Percentiles rank a stretch among this genome's conserved stretches.
These are phyloP conservation scores for Cyclargus thomasi DNA, from an alignment of 1,140 invertebrate species.

Conservation along the genomic window DNA sequence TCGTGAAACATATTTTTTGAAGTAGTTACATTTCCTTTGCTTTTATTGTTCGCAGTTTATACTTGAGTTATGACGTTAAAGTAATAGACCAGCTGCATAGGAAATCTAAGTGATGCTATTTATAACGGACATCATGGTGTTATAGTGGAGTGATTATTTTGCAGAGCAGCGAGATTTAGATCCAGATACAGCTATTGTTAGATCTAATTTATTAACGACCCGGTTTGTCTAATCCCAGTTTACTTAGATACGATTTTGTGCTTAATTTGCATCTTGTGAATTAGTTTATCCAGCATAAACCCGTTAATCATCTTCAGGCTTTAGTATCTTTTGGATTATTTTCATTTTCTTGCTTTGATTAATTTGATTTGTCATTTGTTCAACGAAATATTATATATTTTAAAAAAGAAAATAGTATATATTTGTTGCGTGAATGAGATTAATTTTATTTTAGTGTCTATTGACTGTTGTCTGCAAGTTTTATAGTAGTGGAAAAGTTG, in stretches of 20 bases:
- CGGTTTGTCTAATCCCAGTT: not conserved
- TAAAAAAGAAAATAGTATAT: no score
- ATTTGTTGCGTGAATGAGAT: no score
- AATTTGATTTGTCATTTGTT: no score
- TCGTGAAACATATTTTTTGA: no score
- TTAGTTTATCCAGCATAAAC: not conserved
- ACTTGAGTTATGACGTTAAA: not conserved
- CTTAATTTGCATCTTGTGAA: not conserved
- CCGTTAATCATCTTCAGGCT: not conserved
- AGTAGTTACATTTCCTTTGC: no score
- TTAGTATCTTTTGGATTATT: no score
- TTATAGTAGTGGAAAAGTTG: no score
- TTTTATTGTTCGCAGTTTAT: no score
- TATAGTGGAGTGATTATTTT: constrained; percentile 22
- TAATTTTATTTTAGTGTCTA: no score
- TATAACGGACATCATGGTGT: constrained; percentile 29
- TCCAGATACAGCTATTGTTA: constrained; percentile 11
- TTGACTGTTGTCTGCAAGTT: no score
- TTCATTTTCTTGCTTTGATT: no score
- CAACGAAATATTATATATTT: no score
- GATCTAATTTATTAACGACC: constrained; percentile 2
- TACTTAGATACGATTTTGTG: not conserved
- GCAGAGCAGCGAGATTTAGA: constrained; percentile 20
- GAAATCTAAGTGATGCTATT: constrained; percentile 22
- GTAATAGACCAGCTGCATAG: not conserved